Percentiles rank a stretch among this genome's conserved stretches.
Evolutionary conservation across 2,888 invertebrate species (phyloP).

Genomic region (Leucoma salicis): DNA sequence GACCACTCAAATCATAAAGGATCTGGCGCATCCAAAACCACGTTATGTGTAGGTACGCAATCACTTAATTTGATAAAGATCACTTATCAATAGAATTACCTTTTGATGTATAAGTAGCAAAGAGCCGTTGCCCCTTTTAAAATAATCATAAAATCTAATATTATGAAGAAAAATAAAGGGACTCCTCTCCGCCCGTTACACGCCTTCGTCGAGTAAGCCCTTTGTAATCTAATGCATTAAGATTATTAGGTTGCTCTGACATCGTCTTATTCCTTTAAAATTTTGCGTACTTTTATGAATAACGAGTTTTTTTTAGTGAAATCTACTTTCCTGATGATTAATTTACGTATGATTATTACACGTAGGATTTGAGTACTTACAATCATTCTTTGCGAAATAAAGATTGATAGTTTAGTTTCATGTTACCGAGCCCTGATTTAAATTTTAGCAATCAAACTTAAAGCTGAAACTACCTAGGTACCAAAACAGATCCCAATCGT

Average conservation of each 20-base stretch:
- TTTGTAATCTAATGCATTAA: conserved; percentile 75
- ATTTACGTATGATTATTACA: conserved; percentile 9
- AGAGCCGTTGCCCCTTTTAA: conserved; percentile 54
- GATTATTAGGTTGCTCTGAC: conserved; percentile 67
- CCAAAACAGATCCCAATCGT: conserved; percentile 41
- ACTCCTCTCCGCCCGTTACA: conserved; percentile 42
- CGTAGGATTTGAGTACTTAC: too few relatives aligned
- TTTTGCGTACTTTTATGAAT: conserved; percentile 47
- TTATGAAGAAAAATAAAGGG: conserved; percentile 62
- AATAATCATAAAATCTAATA: conserved; percentile 70
- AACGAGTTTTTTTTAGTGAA: conserved; percentile 22
- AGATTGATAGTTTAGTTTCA: too few relatives aligned
- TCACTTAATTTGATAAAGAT: conserved; percentile 53
- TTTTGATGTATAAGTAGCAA: conserved; percentile 46
- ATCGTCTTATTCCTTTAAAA: conserved; percentile 60
- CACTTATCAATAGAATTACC: conserved; percentile 47
- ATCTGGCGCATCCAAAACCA: conserved; percentile 33
- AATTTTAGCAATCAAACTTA: conserved; percentile 31
- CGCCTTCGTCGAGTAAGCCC: conserved; percentile 46
- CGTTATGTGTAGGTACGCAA: conserved; percentile 39
- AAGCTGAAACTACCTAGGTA: too few relatives aligned
- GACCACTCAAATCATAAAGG: conserved; percentile 47
- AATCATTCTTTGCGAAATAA: too few relatives aligned
- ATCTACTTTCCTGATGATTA: conserved; percentile 25
- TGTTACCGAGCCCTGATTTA: conserved; percentile 3